These are phyloP conservation scores for Euclidia mi DNA, from an alignment of 2,888 invertebrate genomes.

Conservation along the genomic window DNA sequence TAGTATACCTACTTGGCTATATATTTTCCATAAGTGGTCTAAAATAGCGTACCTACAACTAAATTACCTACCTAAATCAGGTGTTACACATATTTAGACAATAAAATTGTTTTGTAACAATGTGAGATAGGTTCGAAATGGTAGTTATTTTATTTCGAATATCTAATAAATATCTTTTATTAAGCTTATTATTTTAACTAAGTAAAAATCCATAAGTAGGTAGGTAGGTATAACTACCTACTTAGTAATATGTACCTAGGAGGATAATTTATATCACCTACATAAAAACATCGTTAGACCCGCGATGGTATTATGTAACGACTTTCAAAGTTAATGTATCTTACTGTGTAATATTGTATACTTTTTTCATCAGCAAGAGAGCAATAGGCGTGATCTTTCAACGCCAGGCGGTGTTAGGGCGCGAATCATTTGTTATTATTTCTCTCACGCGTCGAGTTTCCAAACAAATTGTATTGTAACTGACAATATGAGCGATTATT, in stretches of 20 bases:
- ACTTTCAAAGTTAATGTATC: constrained; percentile 49
- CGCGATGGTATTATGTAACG: constrained; percentile 30
- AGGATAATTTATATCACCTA: neutral
- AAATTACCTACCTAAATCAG: no score
- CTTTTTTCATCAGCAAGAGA: constrained; percentile 87
- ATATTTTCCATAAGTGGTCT: no score
- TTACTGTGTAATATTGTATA: constrained; percentile 57
- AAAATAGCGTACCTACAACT: no score
- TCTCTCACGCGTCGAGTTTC: constrained; percentile 88
- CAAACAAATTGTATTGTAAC: constrained; percentile 89
- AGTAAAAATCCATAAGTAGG: no score
- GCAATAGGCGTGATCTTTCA: constrained; percentile 90
- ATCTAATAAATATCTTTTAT: no score
- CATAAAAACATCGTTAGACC: constrained; percentile 12
- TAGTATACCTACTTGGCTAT: no score
- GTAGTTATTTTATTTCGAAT: no score
- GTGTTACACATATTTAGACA: no score
- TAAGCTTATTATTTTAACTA: no score
- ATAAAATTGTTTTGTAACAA: no score
- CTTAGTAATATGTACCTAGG: neutral
- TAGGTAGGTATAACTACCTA: no score
- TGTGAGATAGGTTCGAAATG: no score
- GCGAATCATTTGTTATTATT: constrained; percentile 90
- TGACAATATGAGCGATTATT: constrained; percentile 90
- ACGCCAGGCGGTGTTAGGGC: constrained; percentile 89